Base-by-base conservation (phyloP, 2,888 invertebrate genomes). In the Selenia dentaria region DNA sequence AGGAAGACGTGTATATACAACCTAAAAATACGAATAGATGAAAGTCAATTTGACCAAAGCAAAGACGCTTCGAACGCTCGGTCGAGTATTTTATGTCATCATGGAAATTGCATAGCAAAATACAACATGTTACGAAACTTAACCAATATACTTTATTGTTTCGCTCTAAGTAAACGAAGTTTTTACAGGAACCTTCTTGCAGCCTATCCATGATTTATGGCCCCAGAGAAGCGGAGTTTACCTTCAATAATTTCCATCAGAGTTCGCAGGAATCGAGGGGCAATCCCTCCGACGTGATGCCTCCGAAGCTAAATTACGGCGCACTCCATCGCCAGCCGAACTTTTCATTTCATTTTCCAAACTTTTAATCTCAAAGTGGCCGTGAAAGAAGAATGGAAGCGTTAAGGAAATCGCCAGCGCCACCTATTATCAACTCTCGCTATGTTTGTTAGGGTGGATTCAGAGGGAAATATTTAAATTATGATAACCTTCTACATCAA, bases 301-400 rank as follows among this genome's bases (percentile, higher is more conserved):
- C 62, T 37, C 27, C 11, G 37, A 37, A 27, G 31, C 38, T 46
- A 52, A 58, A 58, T 66, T 73, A 70, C 75, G 70, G 77, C 73
- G 71, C 62, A 56, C 57, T 58, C 55, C 65, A 64, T 64, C 45
- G 44, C 70, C 66, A 67, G 59, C 63, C 67, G 63, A 79, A 88
- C 83, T 83, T 85, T 85, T 79, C 83, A 83, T 84, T 84, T 83
- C 82, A 84, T 86, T 84, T 86, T 82, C 78, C 79, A 84, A 88
- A 89, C 86, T 89, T 59, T 89, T 89, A 89, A 90, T 90, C 88
- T 89, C 85, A 83, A 88, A 90, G 88, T 88, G 83, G 84, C 88
- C 87, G 89, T 90, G 89, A 83, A 86, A 85, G 88, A 89, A 89
- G 85, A 87, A 89, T 83, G 84, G 80, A 70, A 69, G 82, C 83